Conservation (phyloP, 2,113 vertebrate genomes). For the Tachuris rubrigastra region DNA sequence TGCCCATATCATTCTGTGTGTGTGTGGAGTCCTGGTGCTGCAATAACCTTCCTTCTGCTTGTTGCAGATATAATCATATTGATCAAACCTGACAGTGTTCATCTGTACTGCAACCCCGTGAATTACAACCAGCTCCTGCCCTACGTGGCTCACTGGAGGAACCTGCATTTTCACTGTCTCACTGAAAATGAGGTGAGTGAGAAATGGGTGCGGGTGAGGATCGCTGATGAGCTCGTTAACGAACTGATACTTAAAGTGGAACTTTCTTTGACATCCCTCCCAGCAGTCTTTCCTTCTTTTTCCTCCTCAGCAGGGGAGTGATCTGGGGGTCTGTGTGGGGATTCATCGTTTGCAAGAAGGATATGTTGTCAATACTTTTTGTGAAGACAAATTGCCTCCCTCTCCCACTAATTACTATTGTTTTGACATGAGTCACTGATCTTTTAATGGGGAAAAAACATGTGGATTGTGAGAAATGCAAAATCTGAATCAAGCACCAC, state of each 20-base stretch:
- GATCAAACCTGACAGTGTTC: constrained; percentile 90
- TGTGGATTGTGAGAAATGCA: not conserved
- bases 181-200: constrained; percentile 88
- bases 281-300: not conserved
- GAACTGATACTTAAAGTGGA: not conserved
- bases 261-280: not conserved
- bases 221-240: not conserved
- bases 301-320: not conserved
- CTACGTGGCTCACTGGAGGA: constrained; percentile 92
- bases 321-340: not conserved
- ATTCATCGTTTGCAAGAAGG: not conserved
- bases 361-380: not conserved
- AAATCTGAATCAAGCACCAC: not conserved
- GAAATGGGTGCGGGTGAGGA: not conserved
- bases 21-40: not conserved
- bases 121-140: constrained; percentile 91
- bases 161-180: constrained; percentile 94
- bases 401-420: not conserved
- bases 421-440: not conserved
- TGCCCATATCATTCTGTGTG: not conserved
- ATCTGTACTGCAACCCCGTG: constrained; percentile 95
- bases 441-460: not conserved
- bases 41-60: constrained; percentile 16
- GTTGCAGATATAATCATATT: constrained; percentile 91
- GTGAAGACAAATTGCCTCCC: not conserved